These are phyloP conservation scores for Sarcophaga peregrina DNA, from an alignment of 1,140 invertebrate genomes.

Conservation along the genomic window DNA sequence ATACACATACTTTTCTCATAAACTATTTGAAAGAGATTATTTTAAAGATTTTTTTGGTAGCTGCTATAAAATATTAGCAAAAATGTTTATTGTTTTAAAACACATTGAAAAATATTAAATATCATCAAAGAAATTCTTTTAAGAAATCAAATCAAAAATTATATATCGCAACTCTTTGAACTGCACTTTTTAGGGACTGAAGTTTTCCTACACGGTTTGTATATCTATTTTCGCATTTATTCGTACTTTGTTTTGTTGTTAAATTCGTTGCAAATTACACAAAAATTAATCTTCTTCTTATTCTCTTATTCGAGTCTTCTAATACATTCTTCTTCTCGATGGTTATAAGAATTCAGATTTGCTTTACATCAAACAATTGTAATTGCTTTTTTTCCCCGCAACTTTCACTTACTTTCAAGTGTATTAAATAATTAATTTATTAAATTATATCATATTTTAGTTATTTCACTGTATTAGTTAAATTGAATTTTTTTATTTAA, in stretches of 20 bases:
- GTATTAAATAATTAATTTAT: background rate
- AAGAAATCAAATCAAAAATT: background rate
- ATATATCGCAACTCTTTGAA: background rate
- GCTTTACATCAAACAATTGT: background rate
- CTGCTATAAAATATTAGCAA: too few species aligned
- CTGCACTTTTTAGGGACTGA: background rate
- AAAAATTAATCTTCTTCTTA: conserved; percentile 13
- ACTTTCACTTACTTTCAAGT: background rate
- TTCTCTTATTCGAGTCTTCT: background rate
- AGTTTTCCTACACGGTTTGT: background rate
- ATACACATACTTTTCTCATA: too few species aligned
- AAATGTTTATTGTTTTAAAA: too few species aligned
- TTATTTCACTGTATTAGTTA: background rate
- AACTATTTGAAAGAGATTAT: too few species aligned
- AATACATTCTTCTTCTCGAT: conserved; percentile 1
- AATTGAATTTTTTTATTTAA: background rate
- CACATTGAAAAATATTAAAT: too few species aligned
- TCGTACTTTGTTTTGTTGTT: conserved; percentile 20
- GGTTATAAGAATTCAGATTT: background rate
- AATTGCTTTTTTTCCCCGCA: background rate
- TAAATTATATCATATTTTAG: background rate
- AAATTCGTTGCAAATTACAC: conserved; percentile 36
- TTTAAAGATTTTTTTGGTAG: too few species aligned
- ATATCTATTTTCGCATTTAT: conserved; percentile 33
- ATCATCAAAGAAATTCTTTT: too few species aligned